These are phyloP conservation scores for Perca schrenkii DNA, from an alignment of 2,113 vertebrate genomes.

Conservation along the genomic window DNA sequence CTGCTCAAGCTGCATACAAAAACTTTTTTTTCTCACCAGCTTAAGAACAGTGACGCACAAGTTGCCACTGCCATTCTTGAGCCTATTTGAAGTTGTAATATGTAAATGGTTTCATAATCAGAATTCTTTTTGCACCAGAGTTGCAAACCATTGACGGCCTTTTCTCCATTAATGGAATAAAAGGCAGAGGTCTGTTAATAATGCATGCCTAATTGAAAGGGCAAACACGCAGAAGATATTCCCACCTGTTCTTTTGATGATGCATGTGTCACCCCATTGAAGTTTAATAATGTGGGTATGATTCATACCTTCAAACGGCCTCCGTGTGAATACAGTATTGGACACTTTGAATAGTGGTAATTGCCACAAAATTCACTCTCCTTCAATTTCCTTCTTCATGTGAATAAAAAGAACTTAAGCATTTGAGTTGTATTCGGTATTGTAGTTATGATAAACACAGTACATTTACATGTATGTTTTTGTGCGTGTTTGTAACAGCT, in stretches of 20 bases:
- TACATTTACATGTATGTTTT: background rate
- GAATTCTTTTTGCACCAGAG: constrained; percentile 60
- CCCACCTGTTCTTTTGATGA: constrained; percentile 73
- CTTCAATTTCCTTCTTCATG: background rate
- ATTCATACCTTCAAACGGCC: constrained; percentile 66
- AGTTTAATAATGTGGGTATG: constrained; percentile 58
- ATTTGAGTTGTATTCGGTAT: background rate
- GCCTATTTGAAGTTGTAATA: constrained; percentile 53
- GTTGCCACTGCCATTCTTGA: background rate
- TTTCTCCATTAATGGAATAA: constrained; percentile 61
- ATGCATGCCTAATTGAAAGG: constrained; percentile 67
- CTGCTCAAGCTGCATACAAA: constrained; percentile 29
- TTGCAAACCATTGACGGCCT: constrained; percentile 46
- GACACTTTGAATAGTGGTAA: constrained; percentile 13
- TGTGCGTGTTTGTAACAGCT: constrained; percentile 71
- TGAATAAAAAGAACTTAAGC: background rate
- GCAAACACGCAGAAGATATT: constrained; percentile 47
- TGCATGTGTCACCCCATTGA: constrained; percentile 67
- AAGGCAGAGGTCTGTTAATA: constrained; percentile 62
- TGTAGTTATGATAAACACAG: background rate
- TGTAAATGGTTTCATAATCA: constrained; percentile 63
- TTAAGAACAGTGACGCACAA: constrained; percentile 40
- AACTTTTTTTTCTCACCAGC: background rate
- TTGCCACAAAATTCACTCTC: background rate
- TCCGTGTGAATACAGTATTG: constrained; percentile 4